phyloP scores from a whole-genome alignment of 2,888 invertebrate species.

The Hipparchia sbordonii region DNA sequence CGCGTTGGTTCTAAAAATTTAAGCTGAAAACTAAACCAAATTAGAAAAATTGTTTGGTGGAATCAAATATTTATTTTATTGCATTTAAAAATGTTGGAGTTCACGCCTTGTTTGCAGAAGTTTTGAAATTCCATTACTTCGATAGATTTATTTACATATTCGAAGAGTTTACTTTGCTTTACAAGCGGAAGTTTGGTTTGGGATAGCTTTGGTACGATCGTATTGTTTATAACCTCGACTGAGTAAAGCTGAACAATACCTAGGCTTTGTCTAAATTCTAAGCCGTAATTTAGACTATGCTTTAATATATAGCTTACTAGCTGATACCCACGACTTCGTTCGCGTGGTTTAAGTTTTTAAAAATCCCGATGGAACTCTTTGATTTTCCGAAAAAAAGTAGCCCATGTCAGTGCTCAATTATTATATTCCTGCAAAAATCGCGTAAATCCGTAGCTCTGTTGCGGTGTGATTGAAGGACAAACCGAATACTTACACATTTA shows the following conservation, averaged over 20 bases:
- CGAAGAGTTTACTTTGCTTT: conserved; percentile 7
- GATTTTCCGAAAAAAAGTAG: no score
- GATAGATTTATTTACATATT: conserved; percentile 12
- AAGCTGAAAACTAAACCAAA: background rate
- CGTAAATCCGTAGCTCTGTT: no score
- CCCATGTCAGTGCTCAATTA: no score
- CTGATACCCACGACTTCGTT: no score
- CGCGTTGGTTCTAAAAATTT: no score
- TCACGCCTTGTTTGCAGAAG: conserved; percentile 1
- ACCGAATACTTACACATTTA: no score
- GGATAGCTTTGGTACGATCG: background rate
- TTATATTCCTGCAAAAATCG: no score
- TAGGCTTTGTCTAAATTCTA: background rate
- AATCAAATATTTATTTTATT: conserved; percentile 10
- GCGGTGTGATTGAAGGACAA: no score
- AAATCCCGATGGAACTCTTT: no score
- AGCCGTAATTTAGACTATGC: background rate
- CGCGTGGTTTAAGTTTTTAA: no score
- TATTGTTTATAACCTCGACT: background rate
- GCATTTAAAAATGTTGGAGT: conserved; percentile 1
- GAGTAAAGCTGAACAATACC: background rate
- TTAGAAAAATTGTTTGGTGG: background rate
- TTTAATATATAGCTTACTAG: no score
- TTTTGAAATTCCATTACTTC: background rate
- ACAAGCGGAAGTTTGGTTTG: background rate